Percentiles rank a stretch among this genome's conserved stretches.
phyloP scores from a whole-genome alignment of 2,113 vertebrate species.

The Leptobrachium leishanense region DNA sequence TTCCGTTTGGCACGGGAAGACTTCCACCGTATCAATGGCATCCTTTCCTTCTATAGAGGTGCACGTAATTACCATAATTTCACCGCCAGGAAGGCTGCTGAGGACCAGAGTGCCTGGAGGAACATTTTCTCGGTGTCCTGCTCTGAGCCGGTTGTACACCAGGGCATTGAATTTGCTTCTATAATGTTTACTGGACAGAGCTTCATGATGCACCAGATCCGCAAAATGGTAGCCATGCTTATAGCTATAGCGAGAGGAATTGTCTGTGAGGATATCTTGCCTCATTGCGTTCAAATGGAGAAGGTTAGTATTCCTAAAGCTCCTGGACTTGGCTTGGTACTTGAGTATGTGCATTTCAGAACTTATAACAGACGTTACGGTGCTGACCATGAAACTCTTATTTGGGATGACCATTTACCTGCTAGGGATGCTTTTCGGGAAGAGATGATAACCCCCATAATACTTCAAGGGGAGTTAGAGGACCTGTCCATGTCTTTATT shows the following conservation, averaged over 20 bases:
- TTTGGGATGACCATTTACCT: slow-evolving; percentile 34
- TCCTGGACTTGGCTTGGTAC: slow-evolving; percentile 34
- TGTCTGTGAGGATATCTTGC: slow-evolving; percentile 8
- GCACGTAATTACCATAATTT: slow-evolving; percentile 41
- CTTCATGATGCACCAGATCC: slow-evolving; percentile 45
- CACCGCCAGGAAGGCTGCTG: slow-evolving; percentile 1
- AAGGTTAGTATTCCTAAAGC: slow-evolving; percentile 24
- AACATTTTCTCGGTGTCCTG: slow-evolving; percentile 18
- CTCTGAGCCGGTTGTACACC: slow-evolving; percentile 30
- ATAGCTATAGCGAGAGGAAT: slow-evolving; percentile 26
- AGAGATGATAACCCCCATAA: slow-evolving; percentile 24
- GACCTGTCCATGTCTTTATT: slow-evolving; percentile 28
- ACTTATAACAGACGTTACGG: slow-evolving; percentile 11
- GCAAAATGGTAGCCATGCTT: slow-evolving; percentile 43
- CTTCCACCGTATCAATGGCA: slow-evolving; percentile 15
- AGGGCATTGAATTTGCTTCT: slow-evolving; percentile 21
- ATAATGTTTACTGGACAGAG: slow-evolving; percentile 34
- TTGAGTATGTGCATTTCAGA: slow-evolving; percentile 32
- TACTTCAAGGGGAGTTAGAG: slow-evolving; percentile 29
- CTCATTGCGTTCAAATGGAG: neutral
- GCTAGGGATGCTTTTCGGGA: slow-evolving; percentile 9
- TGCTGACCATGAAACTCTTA: slow-evolving; percentile 1
- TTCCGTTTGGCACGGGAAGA: slow-evolving; percentile 34
- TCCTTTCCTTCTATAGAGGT: slow-evolving; percentile 37
- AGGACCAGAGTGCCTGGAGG: slow-evolving; percentile 20